Evolutionary conservation across 1,140 invertebrate genomes (phyloP), one percentile per base, ranked within the genome.

Genomic region (Akabosia matsudoensis): DNA sequence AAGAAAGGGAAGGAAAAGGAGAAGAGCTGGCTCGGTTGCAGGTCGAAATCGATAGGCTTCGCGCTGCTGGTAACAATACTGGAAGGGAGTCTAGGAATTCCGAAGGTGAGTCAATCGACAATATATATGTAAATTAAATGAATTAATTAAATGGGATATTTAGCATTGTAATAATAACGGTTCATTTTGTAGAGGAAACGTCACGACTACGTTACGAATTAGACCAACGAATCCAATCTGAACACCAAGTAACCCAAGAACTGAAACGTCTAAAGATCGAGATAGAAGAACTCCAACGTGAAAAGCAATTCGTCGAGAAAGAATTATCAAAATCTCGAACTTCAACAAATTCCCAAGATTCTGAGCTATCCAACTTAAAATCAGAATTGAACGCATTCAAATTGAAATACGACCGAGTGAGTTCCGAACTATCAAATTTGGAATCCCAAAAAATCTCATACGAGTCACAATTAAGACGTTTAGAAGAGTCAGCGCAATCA

Each of bases 1-100:
- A 91, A 75, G 89, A 90, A 72, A 86, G 89, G 79, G 90, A 91
- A 83, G 87, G 88, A 30, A 84, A 84, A 71, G 85, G 90, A 76
- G 88, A 90, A 82, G 91, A 92, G 83, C 87, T 88, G 22, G 85
- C 86, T 72, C 87, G 89, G 83, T 85, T 91, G 67, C 89, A 90
- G 72, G 88, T 89, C 73, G 92, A 93, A 83, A 85, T 93, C 82
- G 91, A 92, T 18, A 87, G 86, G 30, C 52, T 80, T 10, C 79
- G 77, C 51, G 74, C 76, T n/a, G 64, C 72, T 24, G 77, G 76
- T 52, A 76, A 76, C 64, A 33, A n/a, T n/a, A n/a, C n/a, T n/a
- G n/a, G 79, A 56, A 70, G 72, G 28, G 34, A 70, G 22, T 74
- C 76, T 45, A 77, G 74, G 37, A 3, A 33, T 72, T 26, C 18